phyloP scores from a whole-genome alignment of 2,888 invertebrate species.

The Lamellibrachia satsuma region DNA sequence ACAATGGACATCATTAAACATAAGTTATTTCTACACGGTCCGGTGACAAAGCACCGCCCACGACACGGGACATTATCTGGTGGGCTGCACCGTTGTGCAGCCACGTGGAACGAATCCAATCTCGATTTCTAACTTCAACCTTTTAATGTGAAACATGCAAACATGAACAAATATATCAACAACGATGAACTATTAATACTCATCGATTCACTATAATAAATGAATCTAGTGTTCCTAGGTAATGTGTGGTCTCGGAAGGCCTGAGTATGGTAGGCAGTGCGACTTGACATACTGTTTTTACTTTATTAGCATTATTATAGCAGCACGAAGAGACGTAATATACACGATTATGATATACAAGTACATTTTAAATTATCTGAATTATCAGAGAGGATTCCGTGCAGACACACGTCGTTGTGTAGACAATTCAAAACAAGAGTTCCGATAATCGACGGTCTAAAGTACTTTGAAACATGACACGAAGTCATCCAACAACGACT shows the following conservation, averaged over 20 bases:
- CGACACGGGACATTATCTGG: background rate
- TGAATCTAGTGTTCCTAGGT: background rate
- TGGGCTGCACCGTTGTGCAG: background rate
- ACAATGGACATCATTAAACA: background rate
- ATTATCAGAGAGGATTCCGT: background rate
- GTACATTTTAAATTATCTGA: background rate
- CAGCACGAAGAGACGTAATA: background rate
- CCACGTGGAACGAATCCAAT: background rate
- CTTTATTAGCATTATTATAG: background rate
- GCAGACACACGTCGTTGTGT: background rate
- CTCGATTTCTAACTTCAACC: background rate
- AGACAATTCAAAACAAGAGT: no score
- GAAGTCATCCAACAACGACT: no score
- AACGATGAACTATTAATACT: conserved; percentile 8
- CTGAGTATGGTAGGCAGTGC: background rate
- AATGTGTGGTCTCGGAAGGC: background rate
- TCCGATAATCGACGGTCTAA: no score
- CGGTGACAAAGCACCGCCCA: background rate
- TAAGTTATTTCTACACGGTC: background rate
- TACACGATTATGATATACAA: background rate
- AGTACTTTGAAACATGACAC: no score
- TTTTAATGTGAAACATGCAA: background rate
- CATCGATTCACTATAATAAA: background rate
- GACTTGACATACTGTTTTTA: background rate
- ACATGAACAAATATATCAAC: background rate